Base-by-base conservation (phyloP, 2,797 vertebrate species). In the Staurois parvus region DNA sequence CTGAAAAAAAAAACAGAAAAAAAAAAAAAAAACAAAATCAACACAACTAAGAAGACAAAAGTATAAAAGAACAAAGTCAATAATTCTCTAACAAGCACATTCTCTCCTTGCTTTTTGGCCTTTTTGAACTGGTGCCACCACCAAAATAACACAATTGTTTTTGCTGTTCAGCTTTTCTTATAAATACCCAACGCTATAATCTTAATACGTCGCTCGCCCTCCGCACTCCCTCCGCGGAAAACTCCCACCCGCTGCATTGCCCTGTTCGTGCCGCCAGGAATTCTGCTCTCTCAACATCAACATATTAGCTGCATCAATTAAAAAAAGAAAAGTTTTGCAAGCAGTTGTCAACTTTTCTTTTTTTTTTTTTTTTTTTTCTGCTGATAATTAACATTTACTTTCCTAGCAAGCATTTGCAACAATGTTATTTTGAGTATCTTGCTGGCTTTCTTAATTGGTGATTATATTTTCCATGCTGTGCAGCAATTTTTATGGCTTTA, bases 391-490 rank as follows among this genome's bases (percentile, higher is more conserved):
- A 78, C 85, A 77, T 72, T 78, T 70, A 73, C 80, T 86, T 86
- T 83, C 67, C 85, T 52, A 34, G 32, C 30, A 64, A 83, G 82
- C 82, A 67, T 83, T 86, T 32, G 52, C 48, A 40, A 77, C 74
- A 68, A 83, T 83, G 76, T 83, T 86, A 86, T 83, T 83, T 68
- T 19, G 74, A 59, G 85, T 64, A 56, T 83, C 80, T 83, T 42
- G 85, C 85, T 83, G 85, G 79, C 75, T 86, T 79, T 42, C 79
- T 78, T 86, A 86, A 86, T 86, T 86, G 85, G 85, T 83, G 85
- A 86, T 83, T 86, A 86, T 86, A 80, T 73, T 56, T 83, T 86
- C 85, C 75, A 73, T 30, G 59, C 85, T 83, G 85, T 77, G 80
- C 85, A 66, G 85, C 85, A 86, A 86, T 72, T 86, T 86, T 68